Conservation (phyloP, 1,140 invertebrate species). For the Nasonia giraulti region DNA sequence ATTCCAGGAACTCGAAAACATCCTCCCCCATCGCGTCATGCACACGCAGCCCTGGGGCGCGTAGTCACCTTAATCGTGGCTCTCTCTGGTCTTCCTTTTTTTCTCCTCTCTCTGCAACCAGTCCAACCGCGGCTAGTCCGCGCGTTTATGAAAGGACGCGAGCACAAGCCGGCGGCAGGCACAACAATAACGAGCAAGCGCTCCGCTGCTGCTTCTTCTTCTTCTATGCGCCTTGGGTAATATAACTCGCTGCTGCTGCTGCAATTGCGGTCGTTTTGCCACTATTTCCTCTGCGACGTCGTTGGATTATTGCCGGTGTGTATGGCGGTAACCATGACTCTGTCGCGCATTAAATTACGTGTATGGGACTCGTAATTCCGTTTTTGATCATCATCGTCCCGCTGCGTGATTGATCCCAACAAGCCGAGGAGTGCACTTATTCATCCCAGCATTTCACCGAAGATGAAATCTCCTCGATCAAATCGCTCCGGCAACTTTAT, state of each 20-base stretch:
- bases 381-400: not conserved
- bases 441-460: too few species aligned
- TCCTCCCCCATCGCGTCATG: constrained; percentile 3
- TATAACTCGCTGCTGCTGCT: constrained; percentile 39
- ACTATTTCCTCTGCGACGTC: constrained; percentile 1
- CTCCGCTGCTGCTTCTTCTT: constrained; percentile 1
- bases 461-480: not conserved
- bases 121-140: not conserved
- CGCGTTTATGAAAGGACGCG: constrained; percentile 1
- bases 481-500: not conserved
- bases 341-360: constrained; percentile 18
- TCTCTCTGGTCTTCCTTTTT: not conserved
- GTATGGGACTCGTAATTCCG: not conserved
- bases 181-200: constrained; percentile 29
- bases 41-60: not conserved
- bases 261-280: constrained; percentile 46
- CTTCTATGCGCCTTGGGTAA: constrained; percentile 32
- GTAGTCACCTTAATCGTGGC: not conserved
- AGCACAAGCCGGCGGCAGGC: not conserved
- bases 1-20: not conserved
- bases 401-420: not conserved
- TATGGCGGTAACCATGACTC: not conserved
- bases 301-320: constrained; percentile 36
- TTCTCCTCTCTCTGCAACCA: not conserved
- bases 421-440: too few species aligned